Evolutionary conservation across 2,113 vertebrate genomes (phyloP), one percentile per base, ranked within the genome.

Genomic region (Aldabrachelys gigantea): DNA sequence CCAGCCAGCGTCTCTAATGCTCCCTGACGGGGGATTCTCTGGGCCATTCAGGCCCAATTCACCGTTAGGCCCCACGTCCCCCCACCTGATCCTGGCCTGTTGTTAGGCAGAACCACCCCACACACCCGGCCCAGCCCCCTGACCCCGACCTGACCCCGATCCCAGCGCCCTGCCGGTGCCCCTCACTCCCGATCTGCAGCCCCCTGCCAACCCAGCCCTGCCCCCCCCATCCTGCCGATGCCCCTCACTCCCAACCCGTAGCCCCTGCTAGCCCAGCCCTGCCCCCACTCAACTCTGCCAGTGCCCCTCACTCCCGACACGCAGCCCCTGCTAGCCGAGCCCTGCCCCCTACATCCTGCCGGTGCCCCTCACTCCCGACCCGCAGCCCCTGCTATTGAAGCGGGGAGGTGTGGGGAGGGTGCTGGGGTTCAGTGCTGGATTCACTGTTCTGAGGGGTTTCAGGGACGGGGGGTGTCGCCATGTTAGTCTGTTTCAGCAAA

Each of bases 21-120:
- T 5, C 82, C 76, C 44, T 91, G 90, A 91, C 90, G 87, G 54
- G 90, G 90, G 85, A 92, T 92, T 87, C 85, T 87, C 80, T 17
- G 9, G 54, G 47, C 90, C 62, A 92, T 92, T 92, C 80, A 92
- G 85, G 69, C 53, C 75, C 84, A 82, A 65, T 69, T 91, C 90
- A 82, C 44, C 53, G 65, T 50, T 80, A 24, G 84, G 52, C 79
- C 79, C 76, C 84, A 65, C 76, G 65, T 62, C 53, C 69, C 85
- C 85, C 90, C 90, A 82, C 62, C 90, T 91, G 84, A 91, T 80
- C 38, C 17, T 10, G 53, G 47, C 27, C n/a, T 44, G 72, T 85
- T 90, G 89, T 90, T 35, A 17, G 25, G 89, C 80, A 62, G 10
- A 62, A 62, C 27, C 59, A 62, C 11, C 59, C 59, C 59, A 59